Base-by-base conservation (phyloP, 2,888 invertebrate genomes). In the Crocallis elinguaria region DNA sequence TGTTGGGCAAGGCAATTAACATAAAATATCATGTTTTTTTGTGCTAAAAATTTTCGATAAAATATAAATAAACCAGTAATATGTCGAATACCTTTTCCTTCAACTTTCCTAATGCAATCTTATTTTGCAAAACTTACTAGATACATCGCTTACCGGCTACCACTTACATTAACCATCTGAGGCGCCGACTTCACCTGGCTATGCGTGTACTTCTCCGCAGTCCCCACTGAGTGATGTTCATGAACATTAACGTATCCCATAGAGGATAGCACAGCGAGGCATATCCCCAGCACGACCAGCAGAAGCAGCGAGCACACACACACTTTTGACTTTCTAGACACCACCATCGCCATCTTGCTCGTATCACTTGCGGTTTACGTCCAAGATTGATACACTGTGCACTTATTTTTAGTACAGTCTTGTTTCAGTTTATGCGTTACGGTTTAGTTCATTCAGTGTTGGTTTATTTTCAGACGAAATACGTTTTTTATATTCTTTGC, bases 341-440 rank as follows among this genome's bases (percentile, higher is more conserved):
- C 78, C 5, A 88, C 87, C 85, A 88, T 88, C 43, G 90, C 88
- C 89, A 90, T 90, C 56, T 80, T 82, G 60, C 0, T 39, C 43
- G 21, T 32, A 50, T 46, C 51, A 56, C 49, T 57, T 19, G 25
- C 36, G 44, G 5, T 53, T 48, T 48, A 48, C 35, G 52, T 46
- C 13, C 33, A 29, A 51, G 48, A 49, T 51, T 46, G 35, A 39
- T 50, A 50, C 36, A 33, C 41, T 45, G 38, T 21, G 19, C 37
- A 57, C 50, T 51, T 55, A 52, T 57, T 57, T 60, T 55, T 60
- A 50, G 49, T 50, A 41, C 29, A 35, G 43, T 44, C 29, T 44
- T 36, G 21, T 35, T 54, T 30, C 27, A 21, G 37, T 52, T 49
- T 45, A 53, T 43, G 32, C 14, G 49, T 38, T 35, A 25, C 35